Base-by-base conservation (phyloP, 2,888 invertebrate genomes). In the Caenorhabditis sp. region DNA sequence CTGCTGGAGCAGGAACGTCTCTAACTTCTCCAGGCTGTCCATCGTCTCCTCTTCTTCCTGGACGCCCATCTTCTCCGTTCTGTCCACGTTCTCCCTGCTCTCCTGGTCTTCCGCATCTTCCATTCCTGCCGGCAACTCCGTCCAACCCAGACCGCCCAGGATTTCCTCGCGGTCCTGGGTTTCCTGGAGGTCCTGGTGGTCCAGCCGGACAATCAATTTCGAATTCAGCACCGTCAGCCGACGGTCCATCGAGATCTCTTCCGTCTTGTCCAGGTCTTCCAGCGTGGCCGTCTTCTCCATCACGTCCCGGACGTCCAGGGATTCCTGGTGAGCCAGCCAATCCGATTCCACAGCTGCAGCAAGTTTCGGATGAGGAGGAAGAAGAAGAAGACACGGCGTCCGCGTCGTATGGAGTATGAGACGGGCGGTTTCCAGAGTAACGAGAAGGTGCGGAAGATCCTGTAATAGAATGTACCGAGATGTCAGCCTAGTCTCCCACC, bases 111-210 rank as follows among this genome's bases (percentile, higher is more conserved):
- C 83, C 83, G 22, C 79, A 72, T 37, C 65, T 48, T 63, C 83
- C 81, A 56, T 80, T 70, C 52, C 77, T 65, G 48, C 83, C 83
- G 3, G 77, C 78, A 20, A 46, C 58, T 59, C 83, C 81, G 43
- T 78, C 76, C 45, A 53, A 53, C 52, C 80, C 78, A 37, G 78
- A 70, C 66, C 78, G 58, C 59, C 82, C 82, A 6, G 80, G 35
- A 35, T 27, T 41, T 72, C 83, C 83, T 43, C 61, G 73, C 20
- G 56, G 66, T 59, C 83, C 83, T n/a, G 56, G 62, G 39, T 73
- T 73, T 76, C 83, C 83, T 46, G 79, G 70, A 9, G 78, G 56
- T 43, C 83, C 83, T 46, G 75, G 76, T 30, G 78, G 78, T 52
- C 80, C 80, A n/a, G 75, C 65, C 13, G 78, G 80, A 41, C 77